Base-by-base conservation (phyloP, 2,888 invertebrate genomes). In the Sarcophaga subvicina region DNA sequence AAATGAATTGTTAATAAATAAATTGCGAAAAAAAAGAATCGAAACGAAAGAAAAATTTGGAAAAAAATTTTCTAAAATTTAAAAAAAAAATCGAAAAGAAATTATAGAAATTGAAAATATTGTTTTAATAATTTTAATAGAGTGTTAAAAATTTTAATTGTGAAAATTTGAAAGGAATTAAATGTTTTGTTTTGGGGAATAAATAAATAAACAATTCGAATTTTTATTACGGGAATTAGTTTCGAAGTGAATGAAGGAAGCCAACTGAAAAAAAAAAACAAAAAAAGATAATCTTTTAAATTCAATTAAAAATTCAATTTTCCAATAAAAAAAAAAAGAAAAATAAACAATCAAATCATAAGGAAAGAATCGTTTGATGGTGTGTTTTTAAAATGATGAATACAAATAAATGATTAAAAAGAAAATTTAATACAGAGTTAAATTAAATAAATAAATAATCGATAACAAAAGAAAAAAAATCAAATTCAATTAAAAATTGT, bases 91-190 rank as follows among this genome's bases (percentile, higher is more conserved):
- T 64, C 45, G 5, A 45, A 62, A 64, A 20, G 22, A 77, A 63
- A 47, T 62, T 49, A 1, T 14, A 25, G 27, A n/a, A 62, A 63
- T 37, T 37, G 37, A 10, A 3, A 22, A 14, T 49, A 17, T 54
- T 54, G 17, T 54, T 54, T 17, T 2, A 54, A 54, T 79, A 20
- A 22, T 72, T 72, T 25, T 60, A 47, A 66, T 60, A 67, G 60
- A 67, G 80, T 73, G 80, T 17, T 73, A 62, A 73, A 67, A 80
- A 67, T 67, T 66, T 66, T 11, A 77, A 59, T 8, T n/a, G 20
- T 60, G 27, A 27, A 77, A 27, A 17, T 63, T 69, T 67, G 20
- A 67, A 72, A 72, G 63, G 62, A 72, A 66, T 66, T 17, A 17
- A 12, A 22, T 70, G 63, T 64, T 54, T 63, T 17, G 20, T 62